Evolutionary conservation across 2,113 vertebrate species (phyloP).

Genomic region (Aptenodytes patagonicus): DNA sequence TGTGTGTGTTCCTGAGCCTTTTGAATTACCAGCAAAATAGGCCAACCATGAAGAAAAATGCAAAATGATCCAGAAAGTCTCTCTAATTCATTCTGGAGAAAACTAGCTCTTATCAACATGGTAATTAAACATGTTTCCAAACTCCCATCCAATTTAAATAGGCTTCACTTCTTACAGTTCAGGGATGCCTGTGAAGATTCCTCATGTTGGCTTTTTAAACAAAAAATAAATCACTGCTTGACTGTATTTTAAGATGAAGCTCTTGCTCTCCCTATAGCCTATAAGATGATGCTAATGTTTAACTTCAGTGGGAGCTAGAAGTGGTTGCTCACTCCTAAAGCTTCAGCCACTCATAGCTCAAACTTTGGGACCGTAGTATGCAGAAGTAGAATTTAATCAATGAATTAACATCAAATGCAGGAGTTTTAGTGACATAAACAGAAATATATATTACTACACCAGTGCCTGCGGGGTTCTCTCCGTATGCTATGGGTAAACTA

Average conservation of each 20-base stretch:
- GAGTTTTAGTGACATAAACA: not conserved
- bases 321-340: not conserved
- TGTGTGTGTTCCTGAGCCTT: not conserved
- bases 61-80: not conserved
- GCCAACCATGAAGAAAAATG: not conserved
- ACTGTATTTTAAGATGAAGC: not conserved
- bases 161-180: not conserved
- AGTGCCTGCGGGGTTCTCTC: not conserved
- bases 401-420: not conserved
- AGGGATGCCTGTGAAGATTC: not conserved
- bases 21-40: not conserved
- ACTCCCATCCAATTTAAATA: not conserved
- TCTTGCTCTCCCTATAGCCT: not conserved
- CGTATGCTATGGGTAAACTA: rapidly evolving
- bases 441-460: not conserved
- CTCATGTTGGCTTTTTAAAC: rapidly evolving
- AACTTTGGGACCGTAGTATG: not conserved
- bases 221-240: not conserved
- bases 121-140: not conserved
- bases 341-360: not conserved
- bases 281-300: rapidly evolving
- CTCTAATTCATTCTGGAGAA: not conserved
- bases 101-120: not conserved
- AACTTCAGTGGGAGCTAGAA: not conserved
- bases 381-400: not conserved